phyloP scores from a whole-genome alignment of 2,113 vertebrate genomes.

The Elgaria multicarinata region DNA sequence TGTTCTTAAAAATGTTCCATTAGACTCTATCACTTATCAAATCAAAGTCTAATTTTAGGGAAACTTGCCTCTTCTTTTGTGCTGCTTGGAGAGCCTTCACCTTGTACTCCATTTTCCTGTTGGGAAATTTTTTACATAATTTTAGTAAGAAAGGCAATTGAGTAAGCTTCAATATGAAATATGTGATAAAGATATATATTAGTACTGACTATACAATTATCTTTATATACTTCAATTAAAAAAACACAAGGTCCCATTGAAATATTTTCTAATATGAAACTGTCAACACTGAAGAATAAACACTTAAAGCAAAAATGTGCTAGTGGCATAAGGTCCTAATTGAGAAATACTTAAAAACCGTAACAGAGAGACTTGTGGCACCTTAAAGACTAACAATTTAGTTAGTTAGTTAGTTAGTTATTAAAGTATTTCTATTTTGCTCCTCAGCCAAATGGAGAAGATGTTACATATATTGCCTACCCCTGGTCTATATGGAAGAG shows the following conservation, averaged over 20 bases:
- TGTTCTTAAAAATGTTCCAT: background rate
- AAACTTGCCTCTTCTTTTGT: slow-evolving; percentile 30
- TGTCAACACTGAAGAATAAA: background rate
- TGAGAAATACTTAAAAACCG: no score
- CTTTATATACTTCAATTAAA: background rate
- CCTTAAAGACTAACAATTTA: background rate
- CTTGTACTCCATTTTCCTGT: slow-evolving; percentile 29
- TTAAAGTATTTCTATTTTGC: no score
- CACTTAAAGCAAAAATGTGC: background rate
- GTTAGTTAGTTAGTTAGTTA: no score
- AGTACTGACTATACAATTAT: background rate
- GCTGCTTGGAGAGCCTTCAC: background rate
- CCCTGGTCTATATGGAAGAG: background rate
- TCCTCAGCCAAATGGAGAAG: no score
- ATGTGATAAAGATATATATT: background rate
- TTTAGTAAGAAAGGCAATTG: background rate
- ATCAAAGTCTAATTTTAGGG: background rate
- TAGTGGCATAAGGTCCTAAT: background rate
- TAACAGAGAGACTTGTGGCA: background rate
- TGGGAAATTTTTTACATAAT: background rate
- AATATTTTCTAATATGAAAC: background rate
- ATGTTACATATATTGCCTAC: no score
- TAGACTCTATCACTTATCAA: background rate
- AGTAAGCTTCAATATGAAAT: background rate
- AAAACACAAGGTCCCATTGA: background rate